These are phyloP conservation scores for Pachypanchax playfairii DNA, from an alignment of 2,113 vertebrate genomes.

Conservation along the genomic window DNA sequence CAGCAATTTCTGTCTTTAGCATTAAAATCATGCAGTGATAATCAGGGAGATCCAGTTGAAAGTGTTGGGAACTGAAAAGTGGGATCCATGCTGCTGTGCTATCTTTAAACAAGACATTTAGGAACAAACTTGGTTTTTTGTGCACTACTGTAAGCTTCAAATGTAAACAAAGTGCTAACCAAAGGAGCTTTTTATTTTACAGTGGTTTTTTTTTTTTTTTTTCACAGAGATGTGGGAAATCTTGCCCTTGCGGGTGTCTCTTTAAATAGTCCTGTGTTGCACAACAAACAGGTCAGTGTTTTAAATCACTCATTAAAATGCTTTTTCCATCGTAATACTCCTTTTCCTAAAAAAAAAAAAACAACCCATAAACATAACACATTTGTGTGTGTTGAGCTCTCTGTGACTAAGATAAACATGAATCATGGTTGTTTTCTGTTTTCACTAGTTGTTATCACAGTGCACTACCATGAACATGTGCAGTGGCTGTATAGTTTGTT, in stretches of 20 bases:
- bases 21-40: constrained; percentile 58
- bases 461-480: background rate
- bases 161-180: too few relatives aligned
- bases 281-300: constrained; percentile 38
- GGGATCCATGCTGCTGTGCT: constrained; percentile 28
- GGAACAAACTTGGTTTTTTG: too few relatives aligned
- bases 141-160: too few relatives aligned
- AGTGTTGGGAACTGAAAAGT: constrained; percentile 7
- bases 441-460: background rate
- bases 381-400: constrained; percentile 4
- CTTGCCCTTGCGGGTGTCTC: constrained; percentile 18
- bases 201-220: too few relatives aligned
- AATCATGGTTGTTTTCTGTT: constrained; percentile 47
- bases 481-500: background rate
- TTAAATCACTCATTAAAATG: constrained; percentile 55
- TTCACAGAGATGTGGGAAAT: constrained; percentile 34
- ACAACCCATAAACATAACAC: background rate
- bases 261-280: constrained; percentile 39
- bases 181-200: too few relatives aligned
- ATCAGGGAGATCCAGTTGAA: constrained; percentile 57
- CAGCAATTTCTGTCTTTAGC: constrained; percentile 58
- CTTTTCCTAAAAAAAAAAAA: too few relatives aligned
- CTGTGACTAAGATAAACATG: constrained; percentile 36
- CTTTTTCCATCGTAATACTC: constrained; percentile 36
- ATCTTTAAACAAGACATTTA: too few relatives aligned